Base-by-base conservation (phyloP, 2,888 invertebrate species). In the Marronus borbonicus region DNA sequence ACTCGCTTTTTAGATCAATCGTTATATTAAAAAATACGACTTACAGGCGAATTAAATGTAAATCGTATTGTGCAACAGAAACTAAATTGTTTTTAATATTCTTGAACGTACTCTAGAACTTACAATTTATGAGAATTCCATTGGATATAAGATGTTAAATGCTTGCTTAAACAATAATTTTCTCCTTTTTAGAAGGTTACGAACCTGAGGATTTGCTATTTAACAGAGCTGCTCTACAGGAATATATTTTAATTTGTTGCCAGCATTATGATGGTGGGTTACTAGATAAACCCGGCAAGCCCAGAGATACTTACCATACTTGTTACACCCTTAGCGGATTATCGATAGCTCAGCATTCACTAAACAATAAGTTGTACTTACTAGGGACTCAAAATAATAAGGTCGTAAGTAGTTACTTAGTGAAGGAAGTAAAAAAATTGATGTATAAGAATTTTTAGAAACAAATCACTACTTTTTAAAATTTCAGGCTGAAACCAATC, bases 241-340 rank as follows among this genome's bases (percentile, higher is more conserved):
- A 98, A 87, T 99, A 99, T 88, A 92, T 99, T 80, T 90, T 99
- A 80, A 91, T 97, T 66, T 98, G 98, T 86, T 98, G 98, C 87
- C 99, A 99, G 89, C 91, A 93, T 85, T 90, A 92, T 64, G 90
- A 91, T 79, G 99, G 99, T 28, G 99, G 99, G 4, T 92, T 99
- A 36, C 90, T 97, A 81, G 99, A 99, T 89, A 99, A 99, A 89
- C 99, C 99, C 76, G 96, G 95, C 84, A 98, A 97, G 86, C 92
- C 92, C 69, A 91, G 94, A 83, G 99, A 99, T 90, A 93, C 96
- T 81, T 99, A 99, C 88, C 99, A 99, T 89, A 98, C 98, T 0
- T 99, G 99, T 89, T 99, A 99, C 86, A 94, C 96, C 0, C 90
- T 99, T 66, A 97, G 98, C 89, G 99, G 99, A 3, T 90, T 99